Evolutionary conservation across 2,888 invertebrate genomes (phyloP).

Genomic region (Trachelus troglodyta): DNA sequence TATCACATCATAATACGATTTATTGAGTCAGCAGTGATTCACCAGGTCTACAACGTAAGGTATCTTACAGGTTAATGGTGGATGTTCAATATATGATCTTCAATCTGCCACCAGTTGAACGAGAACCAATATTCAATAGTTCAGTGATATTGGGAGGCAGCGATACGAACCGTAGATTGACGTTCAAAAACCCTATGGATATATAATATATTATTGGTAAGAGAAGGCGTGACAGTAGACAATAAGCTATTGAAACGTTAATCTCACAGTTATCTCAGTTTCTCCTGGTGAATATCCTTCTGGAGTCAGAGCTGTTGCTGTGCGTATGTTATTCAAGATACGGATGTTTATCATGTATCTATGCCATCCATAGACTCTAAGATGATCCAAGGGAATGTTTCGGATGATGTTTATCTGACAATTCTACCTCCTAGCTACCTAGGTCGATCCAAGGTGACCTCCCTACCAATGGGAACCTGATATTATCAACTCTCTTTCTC

Average conservation of each 20-base stretch:
- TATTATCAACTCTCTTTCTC: neutral
- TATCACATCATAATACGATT: conserved; percentile 31
- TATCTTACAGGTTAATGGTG: neutral
- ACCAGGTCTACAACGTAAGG: neutral
- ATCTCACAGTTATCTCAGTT: neutral
- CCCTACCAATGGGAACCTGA: neutral
- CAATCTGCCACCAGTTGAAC: neutral
- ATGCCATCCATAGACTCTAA: neutral
- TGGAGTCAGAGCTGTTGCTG: neutral
- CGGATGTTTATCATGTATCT: neutral
- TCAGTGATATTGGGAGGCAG: neutral
- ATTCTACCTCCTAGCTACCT: neutral
- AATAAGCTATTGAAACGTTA: neutral
- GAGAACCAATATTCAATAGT: neutral
- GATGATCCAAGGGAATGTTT: neutral
- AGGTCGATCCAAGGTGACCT: neutral
- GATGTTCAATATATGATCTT: neutral
- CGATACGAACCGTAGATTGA: neutral
- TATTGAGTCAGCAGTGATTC: conserved; percentile 10
- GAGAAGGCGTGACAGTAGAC: neutral
- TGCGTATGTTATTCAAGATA: neutral
- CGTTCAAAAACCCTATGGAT: neutral
- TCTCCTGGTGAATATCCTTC: neutral
- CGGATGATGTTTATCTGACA: neutral
- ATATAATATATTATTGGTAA: neutral